These are phyloP conservation scores for Gobiocypris rarus DNA, from an alignment of 2,113 vertebrate species.

Conservation along the genomic window DNA sequence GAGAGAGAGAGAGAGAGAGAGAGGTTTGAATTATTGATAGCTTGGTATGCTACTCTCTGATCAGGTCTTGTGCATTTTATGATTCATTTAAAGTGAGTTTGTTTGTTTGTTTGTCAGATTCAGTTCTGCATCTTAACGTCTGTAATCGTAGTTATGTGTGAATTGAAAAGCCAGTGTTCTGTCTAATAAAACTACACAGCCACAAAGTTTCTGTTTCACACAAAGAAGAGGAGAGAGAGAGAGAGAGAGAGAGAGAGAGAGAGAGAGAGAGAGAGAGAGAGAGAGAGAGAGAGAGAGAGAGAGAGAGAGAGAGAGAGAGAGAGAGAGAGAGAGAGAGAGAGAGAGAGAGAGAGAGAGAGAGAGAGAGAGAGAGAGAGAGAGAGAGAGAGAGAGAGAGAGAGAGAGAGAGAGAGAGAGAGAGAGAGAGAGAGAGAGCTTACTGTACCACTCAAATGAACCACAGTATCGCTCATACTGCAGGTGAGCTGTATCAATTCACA, in stretches of 20 bases:
- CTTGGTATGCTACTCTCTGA: conserved; percentile 23
- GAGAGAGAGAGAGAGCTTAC: neutral
- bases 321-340: neutral
- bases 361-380: neutral
- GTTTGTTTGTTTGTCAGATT: neutral
- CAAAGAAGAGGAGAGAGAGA: too few relatives aligned
- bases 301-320: neutral
- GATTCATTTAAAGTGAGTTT: conserved; percentile 1
- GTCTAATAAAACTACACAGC: neutral
- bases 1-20: neutral
- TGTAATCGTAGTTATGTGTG: neutral
- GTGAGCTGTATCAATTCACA: neutral
- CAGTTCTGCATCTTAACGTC: neutral
- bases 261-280: neutral
- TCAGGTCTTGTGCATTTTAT: conserved; percentile 25
- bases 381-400: neutral
- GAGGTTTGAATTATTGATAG: conserved; percentile 37
- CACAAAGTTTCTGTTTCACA: too few relatives aligned
- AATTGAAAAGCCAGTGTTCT: neutral
- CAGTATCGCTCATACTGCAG: neutral
- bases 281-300: neutral
- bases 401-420: neutral
- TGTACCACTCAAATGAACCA: conserved; percentile 5
- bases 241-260: neutral
- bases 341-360: neutral